Percentiles rank a stretch among this genome's conserved stretches.
phyloP scores from a whole-genome alignment of 1,140 invertebrate species.

The roundworm (Caenorhabditis elegans) region WBcel235 BX284602.5:4790001-4790500 shows the following conservation, averaged over 20 bases:
- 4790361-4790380: background rate
- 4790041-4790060: slow-evolving; percentile 19
- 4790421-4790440: no score
- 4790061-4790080: background rate
- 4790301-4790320: background rate
- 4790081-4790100: background rate
- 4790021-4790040: background rate
- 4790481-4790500: no score
- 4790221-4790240: background rate
- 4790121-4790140: background rate
- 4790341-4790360: background rate
- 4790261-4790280: no score
- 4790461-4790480: no score
- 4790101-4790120: background rate
- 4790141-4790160: background rate
- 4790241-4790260: no score
- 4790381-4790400: background rate
- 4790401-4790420: no score
- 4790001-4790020: background rate
- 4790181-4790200: background rate
- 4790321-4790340: background rate
- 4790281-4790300: background rate
- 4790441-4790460: no score
- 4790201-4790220: background rate
- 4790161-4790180: background rate